Evolutionary conservation across 2,888 invertebrate species (phyloP).

Genomic region (Ametastegia equiseti): DNA sequence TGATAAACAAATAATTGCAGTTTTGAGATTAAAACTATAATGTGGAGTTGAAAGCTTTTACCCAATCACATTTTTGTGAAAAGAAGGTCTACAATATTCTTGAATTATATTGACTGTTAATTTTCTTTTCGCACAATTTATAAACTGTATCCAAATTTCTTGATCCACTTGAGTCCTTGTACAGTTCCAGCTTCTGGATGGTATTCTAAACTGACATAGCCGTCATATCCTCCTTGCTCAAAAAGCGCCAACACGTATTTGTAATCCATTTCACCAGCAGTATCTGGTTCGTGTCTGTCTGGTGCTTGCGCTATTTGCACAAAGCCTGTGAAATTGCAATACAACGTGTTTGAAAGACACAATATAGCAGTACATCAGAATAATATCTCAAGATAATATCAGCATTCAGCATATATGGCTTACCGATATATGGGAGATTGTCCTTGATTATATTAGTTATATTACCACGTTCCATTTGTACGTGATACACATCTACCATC

Average conservation of each 20-base stretch:
- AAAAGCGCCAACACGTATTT: conserved; percentile 86
- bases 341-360: not conserved
- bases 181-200: conserved; percentile 82
- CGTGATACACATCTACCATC: conserved; percentile 93
- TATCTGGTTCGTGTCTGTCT: conserved; percentile 90
- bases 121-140: conserved; percentile 64
- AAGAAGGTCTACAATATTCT: not conserved
- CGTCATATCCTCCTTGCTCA: conserved; percentile 83
- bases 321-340: conserved; percentile 75
- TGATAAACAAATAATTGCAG: not conserved
- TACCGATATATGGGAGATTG: conserved; percentile 84
- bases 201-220: conserved; percentile 95
- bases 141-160: conserved; percentile 81
- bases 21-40: not conserved
- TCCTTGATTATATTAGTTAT: conserved; percentile 86
- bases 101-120: not conserved
- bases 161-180: conserved; percentile 85
- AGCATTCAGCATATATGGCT: conserved; percentile 47
- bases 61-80: not conserved
- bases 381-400: not conserved
- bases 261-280: conserved; percentile 91
- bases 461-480: conserved; percentile 93
- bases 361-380: not conserved
- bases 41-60: not conserved
- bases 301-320: conserved; percentile 95